Evolutionary conservation across 2,888 invertebrate genomes (phyloP).

Genomic region (Calameuta idolon): DNA sequence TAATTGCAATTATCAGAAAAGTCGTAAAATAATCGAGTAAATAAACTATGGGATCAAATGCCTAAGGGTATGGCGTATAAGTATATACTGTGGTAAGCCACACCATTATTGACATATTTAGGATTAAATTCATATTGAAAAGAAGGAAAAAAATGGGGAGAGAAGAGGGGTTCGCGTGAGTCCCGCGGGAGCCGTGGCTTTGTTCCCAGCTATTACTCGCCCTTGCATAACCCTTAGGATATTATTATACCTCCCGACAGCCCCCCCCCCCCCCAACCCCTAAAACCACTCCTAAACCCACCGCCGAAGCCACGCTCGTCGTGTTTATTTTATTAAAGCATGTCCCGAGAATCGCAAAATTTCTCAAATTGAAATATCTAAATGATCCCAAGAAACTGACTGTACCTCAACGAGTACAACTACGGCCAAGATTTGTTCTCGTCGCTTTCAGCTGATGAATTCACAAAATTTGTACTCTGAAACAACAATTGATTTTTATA

Average conservation of each 20-base stretch:
- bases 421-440: not conserved
- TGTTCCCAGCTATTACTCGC: conserved; percentile 67
- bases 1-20: not conserved
- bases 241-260: conserved; percentile 62
- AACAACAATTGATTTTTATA: no score
- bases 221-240: conserved; percentile 62
- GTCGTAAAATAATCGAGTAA: not conserved
- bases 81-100: not conserved
- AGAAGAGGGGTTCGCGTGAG: conserved; percentile 33
- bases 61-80: not conserved
- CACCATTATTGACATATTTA: conserved; percentile 58
- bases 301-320: conserved; percentile 47
- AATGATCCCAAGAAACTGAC: not conserved
- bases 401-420: not conserved
- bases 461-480: no score
- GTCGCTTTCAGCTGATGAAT: not conserved
- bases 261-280: conserved; percentile 28
- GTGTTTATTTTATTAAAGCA: conserved; percentile 67
- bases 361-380: conserved; percentile 1
- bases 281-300: conserved; percentile 32
- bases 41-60: not conserved
- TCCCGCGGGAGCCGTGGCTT: conserved; percentile 61
- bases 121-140: conserved; percentile 61
- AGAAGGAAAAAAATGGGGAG: conserved; percentile 26
- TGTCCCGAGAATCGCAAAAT: conserved; percentile 38